Base-by-base conservation (phyloP, 2,888 invertebrate genomes). In the Trimorus sp. region DNA sequence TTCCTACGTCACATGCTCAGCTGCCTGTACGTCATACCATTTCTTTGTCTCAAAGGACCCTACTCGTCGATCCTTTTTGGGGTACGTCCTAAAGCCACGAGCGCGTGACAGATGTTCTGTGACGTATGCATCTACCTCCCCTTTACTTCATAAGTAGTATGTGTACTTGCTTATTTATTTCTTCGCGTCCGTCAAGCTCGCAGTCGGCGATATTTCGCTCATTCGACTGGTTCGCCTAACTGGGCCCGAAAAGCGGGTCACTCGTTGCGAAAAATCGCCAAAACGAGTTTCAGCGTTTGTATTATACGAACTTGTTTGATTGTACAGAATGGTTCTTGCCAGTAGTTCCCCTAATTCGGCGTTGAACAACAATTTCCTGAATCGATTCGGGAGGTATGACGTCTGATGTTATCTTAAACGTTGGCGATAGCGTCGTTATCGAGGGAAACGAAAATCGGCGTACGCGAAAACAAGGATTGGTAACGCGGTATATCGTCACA, bases 31-130 rank as follows among this genome's bases (percentile, higher is more conserved):
- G 89, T 90, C 90, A 90, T 89, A 89, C 89, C 86, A 88, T 91
- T 91, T 91, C 91, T 91, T 92, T 91, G 91, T 91, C 91, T 92
- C 91, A 91, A 87, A 90, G 88, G 88, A 89, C 90, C 90, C 90
- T 89, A 87, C 89, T 87, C 84, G 84, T 86, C 86, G 87, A 86
- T 85, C 85, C 88, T 89, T 89, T 90, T 89, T 88, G 87, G 88
- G 87, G 89, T 85, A 89, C 86, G 86, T 84, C 86, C 85, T 87
- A 87, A 87, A 88, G 86, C 87, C 88, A 88, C 87, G 86, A 87
- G 86, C 85, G 82, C 87, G 84, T 83, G 87, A 87, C 87, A 91
- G 91, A 91, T 91, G 91, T 91, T 91, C 85, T 87, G 87, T 90
- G 90, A 90, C 90, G 91, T 90, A 88, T 89, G 89, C 90, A 88